These are phyloP conservation scores for Sphaeramia orbicularis DNA, from an alignment of 2,797 vertebrate species.

Conservation along the genomic window DNA sequence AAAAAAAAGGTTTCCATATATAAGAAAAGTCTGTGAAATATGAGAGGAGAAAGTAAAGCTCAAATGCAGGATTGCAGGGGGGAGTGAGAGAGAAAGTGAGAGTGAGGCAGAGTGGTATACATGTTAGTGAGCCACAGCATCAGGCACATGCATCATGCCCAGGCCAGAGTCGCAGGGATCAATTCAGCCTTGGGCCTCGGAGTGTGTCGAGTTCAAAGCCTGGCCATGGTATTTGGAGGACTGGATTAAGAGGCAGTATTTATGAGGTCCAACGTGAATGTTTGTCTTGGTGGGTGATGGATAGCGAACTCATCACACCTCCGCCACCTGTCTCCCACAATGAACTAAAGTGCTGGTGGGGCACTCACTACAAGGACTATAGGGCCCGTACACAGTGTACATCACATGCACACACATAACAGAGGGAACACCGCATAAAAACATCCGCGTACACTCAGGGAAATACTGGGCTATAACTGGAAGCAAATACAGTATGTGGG, in stretches of 20 bases:
- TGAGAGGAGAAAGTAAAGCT: conserved; percentile 21
- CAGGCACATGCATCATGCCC: conserved; percentile 59
- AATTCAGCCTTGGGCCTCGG: conserved; percentile 68
- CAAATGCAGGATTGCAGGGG: conserved; percentile 2
- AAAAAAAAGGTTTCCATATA: neutral
- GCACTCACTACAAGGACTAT: conserved; percentile 16
- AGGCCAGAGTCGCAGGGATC: conserved; percentile 56
- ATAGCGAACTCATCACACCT: conserved; percentile 62
- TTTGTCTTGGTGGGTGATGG: conserved; percentile 70
- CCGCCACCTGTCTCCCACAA: conserved; percentile 59
- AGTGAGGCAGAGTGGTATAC: conserved; percentile 27
- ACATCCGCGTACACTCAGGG: no score
- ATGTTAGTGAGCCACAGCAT: conserved; percentile 41
- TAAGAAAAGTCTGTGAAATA: conserved; percentile 15
- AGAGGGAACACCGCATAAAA: neutral
- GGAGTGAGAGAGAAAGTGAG: conserved; percentile 30
- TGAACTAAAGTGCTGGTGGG: conserved; percentile 52
- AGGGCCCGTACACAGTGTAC: neutral
- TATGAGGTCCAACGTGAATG: conserved; percentile 67
- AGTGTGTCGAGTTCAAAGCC: conserved; percentile 67
- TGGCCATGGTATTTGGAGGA: conserved; percentile 57
- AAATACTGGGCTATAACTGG: no score
- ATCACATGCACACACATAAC: conserved; percentile 11
- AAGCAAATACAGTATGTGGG: no score
- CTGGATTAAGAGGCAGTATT: conserved; percentile 78